Base-by-base conservation (phyloP, 2,797 vertebrate species). In the Miichthys miiuy region DNA sequence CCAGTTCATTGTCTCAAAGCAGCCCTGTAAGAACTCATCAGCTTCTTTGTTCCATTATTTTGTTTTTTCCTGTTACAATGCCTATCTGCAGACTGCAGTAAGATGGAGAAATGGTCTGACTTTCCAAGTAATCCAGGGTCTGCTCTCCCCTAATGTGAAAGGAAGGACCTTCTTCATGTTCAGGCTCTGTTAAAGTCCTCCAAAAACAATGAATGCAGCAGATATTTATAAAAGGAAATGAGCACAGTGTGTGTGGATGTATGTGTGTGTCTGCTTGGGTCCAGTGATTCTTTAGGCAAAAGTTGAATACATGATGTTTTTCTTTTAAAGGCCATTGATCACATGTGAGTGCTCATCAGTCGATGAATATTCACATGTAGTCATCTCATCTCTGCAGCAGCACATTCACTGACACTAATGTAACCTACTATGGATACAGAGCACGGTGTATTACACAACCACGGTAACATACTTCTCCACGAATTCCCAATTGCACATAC, bases 401-500 rank as follows among this genome's bases (percentile, higher is more conserved):
- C 68, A 47, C 23, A 42, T 44, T 80, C 34, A 25, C 34, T 52
- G 60, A 56, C 72, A 58, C 52, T 21, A 21, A 20, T 46, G 63
- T 54, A 60, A 74, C 80, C 65, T 48, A 48, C 64, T 54, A 18
- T 68, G 57, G 57, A 62, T 58, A 54, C 27, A 44, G 68, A 68
- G 75, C 34, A 2, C 50, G 5, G 11, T 16, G 56, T 71, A 66
- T 87, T 60, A 81, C 83, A 85, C 63, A 74, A 81, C 38, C 66
- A 20, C 12, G 17, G 44, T 72, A 81, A 83, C 80, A 84, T 79
- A 74, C 80, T 71, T 87, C 41, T 63, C 67, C 18, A 16, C 17
- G 30, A 75, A 82, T 74, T 82, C 80, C 71, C 57, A 80, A 65
- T 69, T 79, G 78, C 38, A 76, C 65, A 76, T 79, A 81, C 62